phyloP scores from a whole-genome alignment of 2,113 vertebrate genomes.

The Pogonocichla stellata region DNA sequence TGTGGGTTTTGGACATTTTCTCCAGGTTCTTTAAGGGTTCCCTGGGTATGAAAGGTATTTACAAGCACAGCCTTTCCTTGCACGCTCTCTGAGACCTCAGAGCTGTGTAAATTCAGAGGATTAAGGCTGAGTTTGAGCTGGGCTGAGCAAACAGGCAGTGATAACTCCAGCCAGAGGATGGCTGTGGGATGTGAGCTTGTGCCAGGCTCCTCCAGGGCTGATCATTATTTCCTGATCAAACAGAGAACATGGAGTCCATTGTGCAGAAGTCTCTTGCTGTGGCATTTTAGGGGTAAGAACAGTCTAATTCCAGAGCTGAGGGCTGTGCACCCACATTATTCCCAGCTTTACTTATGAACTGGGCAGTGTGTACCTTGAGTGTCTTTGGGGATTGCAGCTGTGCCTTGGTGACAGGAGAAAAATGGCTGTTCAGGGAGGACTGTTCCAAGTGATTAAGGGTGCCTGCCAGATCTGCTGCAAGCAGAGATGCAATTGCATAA shows the following conservation, averaged over 20 bases:
- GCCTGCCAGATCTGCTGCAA: not conserved
- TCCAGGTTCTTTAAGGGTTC: not conserved
- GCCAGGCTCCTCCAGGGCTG: not conserved
- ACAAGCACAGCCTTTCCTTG: not conserved
- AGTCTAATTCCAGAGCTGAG: not conserved
- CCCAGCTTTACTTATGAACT: not conserved
- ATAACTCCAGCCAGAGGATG: not conserved
- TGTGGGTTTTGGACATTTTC: not conserved
- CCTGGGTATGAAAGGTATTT: not conserved
- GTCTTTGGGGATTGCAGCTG: not conserved
- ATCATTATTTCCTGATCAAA: not conserved
- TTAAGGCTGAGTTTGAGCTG: slow-evolving; percentile 21
- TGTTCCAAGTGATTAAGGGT: not conserved
- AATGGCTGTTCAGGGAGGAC: not conserved
- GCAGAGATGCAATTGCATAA: not conserved
- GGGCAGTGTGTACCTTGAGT: not conserved
- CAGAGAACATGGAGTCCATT: not conserved
- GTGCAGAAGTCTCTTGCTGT: not conserved
- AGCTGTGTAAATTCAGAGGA: slow-evolving; percentile 18
- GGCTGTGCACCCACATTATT: not conserved
- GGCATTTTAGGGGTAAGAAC: not conserved
- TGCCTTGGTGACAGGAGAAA: not conserved
- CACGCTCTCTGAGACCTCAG: not conserved
- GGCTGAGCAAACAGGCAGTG: slow-evolving; percentile 13
- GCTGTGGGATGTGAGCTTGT: not conserved